Evolutionary conservation across 2,888 invertebrate species (phyloP).

Genomic region (Peribatodes rhomboidaria): DNA sequence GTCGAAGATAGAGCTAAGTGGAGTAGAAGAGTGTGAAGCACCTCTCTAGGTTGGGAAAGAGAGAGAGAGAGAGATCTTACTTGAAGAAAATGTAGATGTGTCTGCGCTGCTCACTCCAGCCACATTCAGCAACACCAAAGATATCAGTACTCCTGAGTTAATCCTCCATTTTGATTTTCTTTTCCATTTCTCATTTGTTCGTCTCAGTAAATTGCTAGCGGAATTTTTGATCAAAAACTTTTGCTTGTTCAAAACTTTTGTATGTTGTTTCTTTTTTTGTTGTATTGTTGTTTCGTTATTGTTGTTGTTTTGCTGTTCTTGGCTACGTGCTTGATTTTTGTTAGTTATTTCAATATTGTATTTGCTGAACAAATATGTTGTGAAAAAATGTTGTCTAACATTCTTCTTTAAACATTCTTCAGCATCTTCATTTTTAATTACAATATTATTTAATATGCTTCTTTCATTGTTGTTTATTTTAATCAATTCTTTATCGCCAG

Average conservation of each 20-base stretch:
- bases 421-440: background rate
- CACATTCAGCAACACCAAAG: constrained; percentile 72
- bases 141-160: constrained; percentile 62
- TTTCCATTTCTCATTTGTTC: constrained; percentile 18
- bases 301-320: background rate
- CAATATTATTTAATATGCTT: background rate
- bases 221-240: background rate
- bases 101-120: constrained; percentile 63
- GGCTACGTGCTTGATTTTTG: background rate
- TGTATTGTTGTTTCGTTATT: background rate
- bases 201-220: background rate
- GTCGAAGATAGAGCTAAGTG: too few relatives aligned
- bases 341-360: background rate
- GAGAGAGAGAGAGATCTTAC: too few relatives aligned
- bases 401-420: background rate
- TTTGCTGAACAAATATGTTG: background rate
- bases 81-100: constrained; percentile 28
- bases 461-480: background rate
- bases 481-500: background rate
- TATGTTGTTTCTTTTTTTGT: too few relatives aligned
- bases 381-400: background rate
- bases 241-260: too few relatives aligned
- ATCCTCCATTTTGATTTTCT: constrained; percentile 66
- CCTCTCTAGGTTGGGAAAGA: too few relatives aligned
- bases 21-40: too few relatives aligned